A percentile compares a stretch with the other conserved stretches of the same genome.
phyloP scores from a whole-genome alignment of 2,888 invertebrate species.

The Tinea trinotella region DNA sequence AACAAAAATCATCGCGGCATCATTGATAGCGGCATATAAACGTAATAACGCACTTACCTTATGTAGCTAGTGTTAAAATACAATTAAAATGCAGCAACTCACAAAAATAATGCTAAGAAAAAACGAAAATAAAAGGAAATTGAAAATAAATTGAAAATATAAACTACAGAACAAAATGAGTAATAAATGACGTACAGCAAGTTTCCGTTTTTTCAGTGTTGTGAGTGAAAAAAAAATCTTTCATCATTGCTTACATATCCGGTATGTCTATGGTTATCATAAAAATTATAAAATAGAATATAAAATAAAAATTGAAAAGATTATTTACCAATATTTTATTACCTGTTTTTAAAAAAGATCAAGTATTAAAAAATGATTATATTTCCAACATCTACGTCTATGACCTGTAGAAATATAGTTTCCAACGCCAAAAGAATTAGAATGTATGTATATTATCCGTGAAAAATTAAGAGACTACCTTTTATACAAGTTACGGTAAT shows the following conservation, averaged over 20 bases:
- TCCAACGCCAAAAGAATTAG: too few species aligned
- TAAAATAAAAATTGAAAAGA: too few species aligned
- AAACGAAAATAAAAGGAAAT: background rate
- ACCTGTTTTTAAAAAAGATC: too few species aligned
- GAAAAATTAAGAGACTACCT: too few species aligned
- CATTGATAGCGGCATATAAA: background rate
- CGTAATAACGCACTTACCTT: background rate
- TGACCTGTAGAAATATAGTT: too few species aligned
- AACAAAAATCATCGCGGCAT: background rate
- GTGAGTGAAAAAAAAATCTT: conserved; percentile 1
- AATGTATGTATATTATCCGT: too few species aligned
- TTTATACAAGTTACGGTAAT: too few species aligned
- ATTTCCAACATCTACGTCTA: too few species aligned
- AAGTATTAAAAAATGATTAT: too few species aligned
- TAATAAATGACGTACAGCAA: conserved; percentile 42
- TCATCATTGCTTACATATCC: background rate
- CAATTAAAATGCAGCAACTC: background rate
- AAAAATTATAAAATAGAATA: too few species aligned
- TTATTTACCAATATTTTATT: too few species aligned
- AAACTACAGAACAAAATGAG: conserved; percentile 45
- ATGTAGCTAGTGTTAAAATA: background rate
- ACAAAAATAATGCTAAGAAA: background rate
- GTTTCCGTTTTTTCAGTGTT: conserved; percentile 36
- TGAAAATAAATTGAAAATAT: conserved; percentile 28
- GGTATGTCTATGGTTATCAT: background rate